phyloP scores from a whole-genome alignment of 1,140 invertebrate species.

The Leptopilina boulardi region DNA sequence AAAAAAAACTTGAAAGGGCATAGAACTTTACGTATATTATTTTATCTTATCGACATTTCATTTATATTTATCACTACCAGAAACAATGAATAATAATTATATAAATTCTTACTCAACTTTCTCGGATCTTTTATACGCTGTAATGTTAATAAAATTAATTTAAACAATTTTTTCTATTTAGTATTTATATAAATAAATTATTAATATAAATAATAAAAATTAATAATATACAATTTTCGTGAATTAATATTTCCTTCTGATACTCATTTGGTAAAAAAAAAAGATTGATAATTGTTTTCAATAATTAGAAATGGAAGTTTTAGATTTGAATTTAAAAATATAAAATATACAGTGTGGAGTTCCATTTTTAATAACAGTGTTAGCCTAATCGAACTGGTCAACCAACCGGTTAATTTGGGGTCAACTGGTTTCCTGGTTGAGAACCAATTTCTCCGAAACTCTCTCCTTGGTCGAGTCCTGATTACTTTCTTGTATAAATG shows the following conservation, averaged over 20 bases:
- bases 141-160: background rate
- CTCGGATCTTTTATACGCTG: background rate
- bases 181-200: no score
- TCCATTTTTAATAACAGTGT: slow-evolving; percentile 25
- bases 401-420: slow-evolving; percentile 27
- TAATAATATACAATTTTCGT: no score
- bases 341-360: background rate
- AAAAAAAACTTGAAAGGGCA: background rate
- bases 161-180: background rate
- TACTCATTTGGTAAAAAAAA: no score
- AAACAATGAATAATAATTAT: slow-evolving; percentile 10
- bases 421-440: slow-evolving; percentile 27
- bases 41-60: slow-evolving; percentile 16
- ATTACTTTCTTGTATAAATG: slow-evolving; percentile 20
- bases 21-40: background rate
- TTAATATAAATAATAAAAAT: no score
- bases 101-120: slow-evolving; percentile 8
- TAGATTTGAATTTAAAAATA: background rate
- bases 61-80: background rate
- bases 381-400: slow-evolving; percentile 14
- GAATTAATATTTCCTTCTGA: no score
- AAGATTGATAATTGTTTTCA: no score
- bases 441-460: slow-evolving; percentile 20
- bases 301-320: background rate
- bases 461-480: slow-evolving; percentile 6